Conservation (phyloP, 2,888 invertebrate genomes). For the Gymnoscelis rufifasciata region DNA sequence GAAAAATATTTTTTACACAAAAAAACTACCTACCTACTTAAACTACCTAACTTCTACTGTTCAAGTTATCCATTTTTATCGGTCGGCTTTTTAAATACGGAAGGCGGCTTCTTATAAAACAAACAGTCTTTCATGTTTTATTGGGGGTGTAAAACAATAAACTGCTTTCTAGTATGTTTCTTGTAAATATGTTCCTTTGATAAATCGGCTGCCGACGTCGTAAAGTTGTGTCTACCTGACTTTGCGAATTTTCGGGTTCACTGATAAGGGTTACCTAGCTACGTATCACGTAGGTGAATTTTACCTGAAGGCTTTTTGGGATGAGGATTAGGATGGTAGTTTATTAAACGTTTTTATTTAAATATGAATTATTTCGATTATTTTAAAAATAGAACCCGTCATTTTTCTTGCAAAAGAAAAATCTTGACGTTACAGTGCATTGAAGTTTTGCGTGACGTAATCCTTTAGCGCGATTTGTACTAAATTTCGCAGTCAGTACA, state of each 20-base stretch:
- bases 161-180: slow-evolving; percentile 39
- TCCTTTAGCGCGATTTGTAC: too few relatives aligned
- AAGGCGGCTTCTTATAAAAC: slow-evolving; percentile 54
- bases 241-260: slow-evolving; percentile 44
- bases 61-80: slow-evolving; percentile 9
- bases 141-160: slow-evolving; percentile 62
- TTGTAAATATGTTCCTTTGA: slow-evolving; percentile 31
- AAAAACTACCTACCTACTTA: background rate
- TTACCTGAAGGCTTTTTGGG: too few relatives aligned
- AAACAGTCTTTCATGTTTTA: slow-evolving; percentile 49
- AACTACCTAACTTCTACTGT: slow-evolving; percentile 9
- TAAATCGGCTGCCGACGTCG: slow-evolving; percentile 30
- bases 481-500: too few relatives aligned
- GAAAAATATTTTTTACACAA: background rate
- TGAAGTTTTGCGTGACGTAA: too few relatives aligned
- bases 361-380: too few relatives aligned
- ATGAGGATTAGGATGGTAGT: too few relatives aligned
- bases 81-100: slow-evolving; percentile 40
- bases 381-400: too few relatives aligned
- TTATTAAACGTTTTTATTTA: too few relatives aligned
- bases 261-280: slow-evolving; percentile 5
- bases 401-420: too few relatives aligned
- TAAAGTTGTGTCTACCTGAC: slow-evolving; percentile 50
- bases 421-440: too few relatives aligned
- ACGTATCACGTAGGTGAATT: background rate